Evolutionary conservation across 2,888 invertebrate genomes (phyloP).

Genomic region (Drosophila anomelani): DNA sequence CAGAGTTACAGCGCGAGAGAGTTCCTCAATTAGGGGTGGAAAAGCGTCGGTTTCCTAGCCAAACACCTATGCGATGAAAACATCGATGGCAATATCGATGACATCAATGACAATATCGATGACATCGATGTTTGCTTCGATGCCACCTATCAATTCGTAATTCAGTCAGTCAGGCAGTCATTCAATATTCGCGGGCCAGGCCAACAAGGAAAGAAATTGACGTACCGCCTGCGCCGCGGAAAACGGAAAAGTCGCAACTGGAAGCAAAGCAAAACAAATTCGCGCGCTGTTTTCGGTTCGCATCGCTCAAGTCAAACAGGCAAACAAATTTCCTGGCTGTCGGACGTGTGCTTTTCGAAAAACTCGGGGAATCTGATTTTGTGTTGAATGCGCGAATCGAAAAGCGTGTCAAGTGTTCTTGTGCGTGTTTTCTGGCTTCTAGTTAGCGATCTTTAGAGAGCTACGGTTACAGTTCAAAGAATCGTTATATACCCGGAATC

Average conservation of each 20-base stretch:
- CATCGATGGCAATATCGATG: no score
- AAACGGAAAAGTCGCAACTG: slow-evolving; percentile 8
- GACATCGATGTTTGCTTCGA: no score
- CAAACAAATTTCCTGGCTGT: slow-evolving; percentile 31
- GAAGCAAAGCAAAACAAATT: slow-evolving; percentile 82
- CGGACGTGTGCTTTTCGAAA: slow-evolving; percentile 40
- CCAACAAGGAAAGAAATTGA: no score
- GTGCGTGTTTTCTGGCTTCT: slow-evolving; percentile 22
- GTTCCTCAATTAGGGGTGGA: no score
- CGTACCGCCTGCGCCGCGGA: neutral
- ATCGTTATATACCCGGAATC: slow-evolving; percentile 29
- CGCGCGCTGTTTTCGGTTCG: slow-evolving; percentile 30
- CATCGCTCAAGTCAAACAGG: neutral
- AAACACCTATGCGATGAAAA: no score
- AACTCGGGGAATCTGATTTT: slow-evolving; percentile 40
- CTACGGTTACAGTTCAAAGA: slow-evolving; percentile 1
- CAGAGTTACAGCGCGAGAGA: no score
- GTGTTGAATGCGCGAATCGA: slow-evolving; percentile 12
- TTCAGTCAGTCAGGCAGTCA: no score
- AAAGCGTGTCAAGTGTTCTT: slow-evolving; percentile 17
- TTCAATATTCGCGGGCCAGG: no score
- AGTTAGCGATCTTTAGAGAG: slow-evolving; percentile 24
- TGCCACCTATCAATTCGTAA: no score
- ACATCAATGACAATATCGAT: no score
- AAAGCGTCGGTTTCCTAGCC: no score